These are phyloP conservation scores for Muscidifurax raptorellus DNA, from an alignment of 1,140 invertebrate genomes.

Conservation along the genomic window DNA sequence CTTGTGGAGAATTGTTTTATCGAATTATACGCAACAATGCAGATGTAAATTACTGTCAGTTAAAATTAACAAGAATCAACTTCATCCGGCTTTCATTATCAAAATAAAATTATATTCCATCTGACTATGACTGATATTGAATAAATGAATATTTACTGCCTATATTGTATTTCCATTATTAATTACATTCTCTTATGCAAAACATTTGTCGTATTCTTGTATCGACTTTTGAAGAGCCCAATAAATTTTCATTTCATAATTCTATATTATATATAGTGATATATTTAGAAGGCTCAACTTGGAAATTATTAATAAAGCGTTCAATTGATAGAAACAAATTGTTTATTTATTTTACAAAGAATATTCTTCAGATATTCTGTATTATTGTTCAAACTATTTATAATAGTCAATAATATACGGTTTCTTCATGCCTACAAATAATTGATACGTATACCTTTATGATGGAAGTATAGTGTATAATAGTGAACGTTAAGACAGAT, in stretches of 20 bases:
- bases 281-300: too few species aligned
- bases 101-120: constrained; percentile 4
- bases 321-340: too few species aligned
- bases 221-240: background rate
- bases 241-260: constrained; percentile 6
- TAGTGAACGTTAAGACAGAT: constrained; percentile 2
- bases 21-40: too few species aligned
- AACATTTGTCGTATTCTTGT: background rate
- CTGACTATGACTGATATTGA: constrained; percentile 1
- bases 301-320: too few species aligned
- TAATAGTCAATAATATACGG: too few species aligned
- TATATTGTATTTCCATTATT: background rate
- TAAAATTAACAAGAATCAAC: constrained; percentile 14
- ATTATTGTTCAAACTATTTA: too few species aligned
- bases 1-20: too few species aligned
- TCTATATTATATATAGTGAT: background rate
- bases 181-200: background rate
- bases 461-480: constrained; percentile 15
- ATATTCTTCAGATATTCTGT: too few species aligned
- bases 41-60: background rate
- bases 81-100: constrained; percentile 22
- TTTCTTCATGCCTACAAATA: background rate
- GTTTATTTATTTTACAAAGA: too few species aligned
- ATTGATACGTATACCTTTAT: constrained; percentile 26
- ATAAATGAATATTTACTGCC: constrained; percentile 27